Percentiles rank a stretch among this genome's conserved stretches.
Conservation (phyloP, 2,797 vertebrate species). For the Danio tinwini region DNA sequence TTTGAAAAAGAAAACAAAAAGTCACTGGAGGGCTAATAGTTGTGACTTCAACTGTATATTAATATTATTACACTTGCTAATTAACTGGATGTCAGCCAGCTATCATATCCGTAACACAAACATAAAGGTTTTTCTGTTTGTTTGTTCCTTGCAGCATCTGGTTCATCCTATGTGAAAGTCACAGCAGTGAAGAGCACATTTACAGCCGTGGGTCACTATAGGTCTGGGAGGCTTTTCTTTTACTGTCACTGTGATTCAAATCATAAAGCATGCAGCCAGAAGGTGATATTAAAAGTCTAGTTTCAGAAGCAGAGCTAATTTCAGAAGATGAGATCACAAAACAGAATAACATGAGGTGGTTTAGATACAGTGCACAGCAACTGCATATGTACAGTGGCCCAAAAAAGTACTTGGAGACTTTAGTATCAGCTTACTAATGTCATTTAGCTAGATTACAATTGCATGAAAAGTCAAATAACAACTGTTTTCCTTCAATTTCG, state of each 20-base stretch:
- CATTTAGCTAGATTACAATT: neutral
- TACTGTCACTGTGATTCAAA: conserved; percentile 36
- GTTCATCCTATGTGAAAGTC: conserved; percentile 36
- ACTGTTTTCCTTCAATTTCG: neutral
- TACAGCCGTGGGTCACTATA: neutral
- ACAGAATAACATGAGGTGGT: conserved; percentile 1
- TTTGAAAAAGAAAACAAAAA: too few species aligned
- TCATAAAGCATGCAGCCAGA: conserved; percentile 27
- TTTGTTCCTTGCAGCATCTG: neutral
- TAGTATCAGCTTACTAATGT: neutral
- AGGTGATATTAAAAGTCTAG: conserved; percentile 36
- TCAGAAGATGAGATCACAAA: conserved; percentile 11
- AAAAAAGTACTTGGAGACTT: neutral
- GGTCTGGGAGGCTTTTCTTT: conserved; percentile 25
- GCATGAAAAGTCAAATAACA: neutral
- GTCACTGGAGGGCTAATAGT: too few species aligned
- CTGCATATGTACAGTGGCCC: neutral
- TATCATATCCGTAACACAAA: neutral
- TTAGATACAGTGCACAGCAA: neutral
- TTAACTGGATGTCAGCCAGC: neutral
- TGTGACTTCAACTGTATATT: too few species aligned
- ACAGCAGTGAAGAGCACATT: conserved; percentile 16
- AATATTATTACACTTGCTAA: neutral
- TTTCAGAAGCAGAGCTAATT: conserved; percentile 32
- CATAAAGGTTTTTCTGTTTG: neutral